Evolutionary conservation across 2,113 vertebrate species (phyloP).

Genomic region (Heptranchias perlo): DNA sequence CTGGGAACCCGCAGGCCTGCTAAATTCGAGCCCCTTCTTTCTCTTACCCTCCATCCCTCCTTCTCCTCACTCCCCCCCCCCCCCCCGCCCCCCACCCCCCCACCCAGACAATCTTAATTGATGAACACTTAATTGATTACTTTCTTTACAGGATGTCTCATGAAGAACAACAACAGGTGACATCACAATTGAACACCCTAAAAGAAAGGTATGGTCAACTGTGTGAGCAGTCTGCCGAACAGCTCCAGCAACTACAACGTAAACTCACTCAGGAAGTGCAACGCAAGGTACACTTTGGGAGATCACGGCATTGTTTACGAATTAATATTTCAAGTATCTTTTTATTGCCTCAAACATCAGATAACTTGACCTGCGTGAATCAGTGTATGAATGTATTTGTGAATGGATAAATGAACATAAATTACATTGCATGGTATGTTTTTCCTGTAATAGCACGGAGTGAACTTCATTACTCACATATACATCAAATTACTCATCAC

Average conservation of each 20-base stretch:
- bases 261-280: constrained; percentile 83
- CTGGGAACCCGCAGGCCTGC: no score
- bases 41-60: background rate
- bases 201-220: constrained; percentile 76
- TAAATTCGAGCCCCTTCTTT: no score
- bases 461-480: constrained; percentile 10
- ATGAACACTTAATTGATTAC: background rate
- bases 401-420: constrained; percentile 20
- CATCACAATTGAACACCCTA: constrained; percentile 67
- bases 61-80: background rate
- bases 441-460: constrained; percentile 29
- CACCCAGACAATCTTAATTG: background rate
- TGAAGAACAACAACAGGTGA: constrained; percentile 72
- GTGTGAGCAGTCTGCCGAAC: constrained; percentile 70
- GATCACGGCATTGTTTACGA: background rate
- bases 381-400: background rate
- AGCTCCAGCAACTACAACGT: constrained; percentile 83
- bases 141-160: constrained; percentile 68
- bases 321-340: constrained; percentile 10
- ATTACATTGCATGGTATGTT: constrained; percentile 22
- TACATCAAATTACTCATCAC: background rate
- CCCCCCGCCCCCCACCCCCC: background rate
- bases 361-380: no score
- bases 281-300: constrained; percentile 73
- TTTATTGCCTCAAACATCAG: background rate